Conservation (phyloP, 23 tunicate species). For the Styela plicata region DNA sequence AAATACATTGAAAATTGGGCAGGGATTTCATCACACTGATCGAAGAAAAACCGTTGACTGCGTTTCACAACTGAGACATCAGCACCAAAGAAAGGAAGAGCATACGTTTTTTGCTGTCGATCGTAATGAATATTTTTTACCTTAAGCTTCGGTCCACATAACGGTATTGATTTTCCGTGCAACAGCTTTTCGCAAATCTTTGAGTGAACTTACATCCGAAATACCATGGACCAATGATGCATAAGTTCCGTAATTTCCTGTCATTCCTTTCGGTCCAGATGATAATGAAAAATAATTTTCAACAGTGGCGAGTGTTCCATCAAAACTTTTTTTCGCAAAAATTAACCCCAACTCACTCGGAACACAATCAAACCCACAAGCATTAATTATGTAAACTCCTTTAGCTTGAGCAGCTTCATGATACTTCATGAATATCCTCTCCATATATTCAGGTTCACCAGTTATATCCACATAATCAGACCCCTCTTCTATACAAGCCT, state of each 20-base stretch:
- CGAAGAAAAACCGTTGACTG: conserved; percentile 62
- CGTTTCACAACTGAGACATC: conserved; percentile 80
- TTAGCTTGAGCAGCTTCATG: conserved; percentile 62
- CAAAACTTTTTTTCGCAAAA: conserved; percentile 43
- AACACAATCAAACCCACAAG: conserved; percentile 94
- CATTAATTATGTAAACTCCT: conserved; percentile 68
- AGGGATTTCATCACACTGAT: conserved; percentile 39
- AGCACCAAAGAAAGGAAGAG: conserved; percentile 82
- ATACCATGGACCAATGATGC: conserved; percentile 81
- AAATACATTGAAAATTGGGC: conserved; percentile 83
- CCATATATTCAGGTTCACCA: conserved; percentile 96
- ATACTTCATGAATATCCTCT: conserved; percentile 68
- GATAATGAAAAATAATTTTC: conserved; percentile 48
- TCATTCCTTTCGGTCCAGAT: conserved; percentile 49
- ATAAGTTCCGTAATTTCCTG: conserved; percentile 75
- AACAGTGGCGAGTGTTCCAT: conserved; percentile 57
- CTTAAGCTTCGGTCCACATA: conserved; percentile 63
- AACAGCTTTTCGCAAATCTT: conserved; percentile 41
- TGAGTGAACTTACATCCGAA: conserved; percentile 25
- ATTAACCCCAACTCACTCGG: conserved; percentile 89
- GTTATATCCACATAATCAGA: conserved; percentile 72
- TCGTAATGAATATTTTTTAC: conserved; percentile 38
- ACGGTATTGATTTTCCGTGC: conserved; percentile 35
- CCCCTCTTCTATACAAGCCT: conserved; percentile 77
- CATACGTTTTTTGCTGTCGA: conserved; percentile 24